phyloP scores from a whole-genome alignment of 1,140 invertebrate species.

The Trachelipus rathkii region DNA sequence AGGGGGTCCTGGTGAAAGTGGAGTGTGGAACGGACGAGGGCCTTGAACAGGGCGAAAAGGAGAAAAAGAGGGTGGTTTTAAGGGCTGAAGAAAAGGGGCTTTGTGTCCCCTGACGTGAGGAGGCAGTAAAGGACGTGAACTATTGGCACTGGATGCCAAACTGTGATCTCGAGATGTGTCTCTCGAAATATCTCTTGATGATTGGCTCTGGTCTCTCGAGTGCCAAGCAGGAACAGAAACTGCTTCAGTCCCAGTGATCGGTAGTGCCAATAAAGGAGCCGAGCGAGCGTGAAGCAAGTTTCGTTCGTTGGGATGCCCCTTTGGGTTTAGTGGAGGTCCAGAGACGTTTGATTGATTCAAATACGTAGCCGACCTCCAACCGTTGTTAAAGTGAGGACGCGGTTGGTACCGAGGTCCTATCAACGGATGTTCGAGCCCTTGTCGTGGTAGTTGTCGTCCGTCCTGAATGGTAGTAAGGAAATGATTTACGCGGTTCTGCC shows the following conservation, averaged over 20 bases:
- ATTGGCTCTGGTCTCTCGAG: constrained; percentile 34
- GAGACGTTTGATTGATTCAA: background rate
- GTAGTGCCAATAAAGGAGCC: constrained; percentile 26
- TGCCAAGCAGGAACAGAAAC: constrained; percentile 14
- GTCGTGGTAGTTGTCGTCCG: background rate
- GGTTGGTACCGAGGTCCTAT: background rate
- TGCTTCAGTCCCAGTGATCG: constrained; percentile 3
- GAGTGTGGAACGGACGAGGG: constrained; percentile 22
- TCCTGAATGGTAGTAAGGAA: constrained; percentile 31
- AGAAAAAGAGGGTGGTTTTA: background rate
- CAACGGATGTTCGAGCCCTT: no score
- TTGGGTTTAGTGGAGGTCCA: background rate
- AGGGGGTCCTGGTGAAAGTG: constrained; percentile 33
- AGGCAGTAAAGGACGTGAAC: constrained; percentile 35
- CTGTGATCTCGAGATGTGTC: constrained; percentile 42
- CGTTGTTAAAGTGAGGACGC: constrained; percentile 28
- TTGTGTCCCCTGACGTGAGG: background rate
- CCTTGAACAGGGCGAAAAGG: background rate
- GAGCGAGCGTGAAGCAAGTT: constrained; percentile 21
- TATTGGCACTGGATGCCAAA: constrained; percentile 41
- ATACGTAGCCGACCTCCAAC: constrained; percentile 21
- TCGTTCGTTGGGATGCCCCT: background rate
- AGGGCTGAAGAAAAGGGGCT: background rate
- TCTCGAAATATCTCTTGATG: constrained; percentile 39
- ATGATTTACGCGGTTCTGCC: constrained; percentile 41